A percentile compares a stretch with the other conserved stretches of the same genome.
These are phyloP conservation scores for Sebastes itinus DNA, from an alignment of 2,797 vertebrate genomes.

Conservation along the genomic window DNA sequence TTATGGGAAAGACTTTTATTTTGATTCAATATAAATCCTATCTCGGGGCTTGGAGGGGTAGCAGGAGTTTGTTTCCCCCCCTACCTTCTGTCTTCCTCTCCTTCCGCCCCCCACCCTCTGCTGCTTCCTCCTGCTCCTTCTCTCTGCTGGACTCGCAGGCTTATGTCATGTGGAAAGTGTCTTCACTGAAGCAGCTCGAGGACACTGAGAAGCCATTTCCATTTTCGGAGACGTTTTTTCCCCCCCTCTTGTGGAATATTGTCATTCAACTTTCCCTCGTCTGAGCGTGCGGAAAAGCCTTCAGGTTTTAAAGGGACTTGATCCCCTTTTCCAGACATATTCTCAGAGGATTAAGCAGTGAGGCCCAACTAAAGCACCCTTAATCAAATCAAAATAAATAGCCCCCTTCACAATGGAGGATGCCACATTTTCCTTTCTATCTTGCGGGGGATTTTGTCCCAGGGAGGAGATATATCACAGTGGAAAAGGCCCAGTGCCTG, in stretches of 20 bases:
- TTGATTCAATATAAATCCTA: slow-evolving; percentile 76
- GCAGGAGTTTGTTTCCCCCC: slow-evolving; percentile 7
- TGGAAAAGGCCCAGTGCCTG: slow-evolving; percentile 52
- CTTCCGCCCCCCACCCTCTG: slow-evolving; percentile 42
- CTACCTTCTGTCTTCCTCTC: slow-evolving; percentile 30
- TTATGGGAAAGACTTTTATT: slow-evolving; percentile 76
- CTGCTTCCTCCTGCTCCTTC: slow-evolving; percentile 38
- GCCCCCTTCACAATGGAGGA: slow-evolving; percentile 74
- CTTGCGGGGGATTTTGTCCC: slow-evolving; percentile 78
- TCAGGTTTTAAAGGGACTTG: slow-evolving; percentile 82
- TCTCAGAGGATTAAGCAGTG: slow-evolving; percentile 82
- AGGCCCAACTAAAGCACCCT: slow-evolving; percentile 80
- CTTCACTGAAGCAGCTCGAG: slow-evolving; percentile 74
- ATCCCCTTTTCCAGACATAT: slow-evolving; percentile 86
- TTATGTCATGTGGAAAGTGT: slow-evolving; percentile 77
- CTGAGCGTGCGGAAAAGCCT: slow-evolving; percentile 75
- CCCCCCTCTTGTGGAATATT: slow-evolving; percentile 60
- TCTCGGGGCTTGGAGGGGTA: slow-evolving; percentile 49
- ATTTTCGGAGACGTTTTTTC: slow-evolving; percentile 62
- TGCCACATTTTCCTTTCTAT: slow-evolving; percentile 75
- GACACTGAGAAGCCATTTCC: slow-evolving; percentile 79
- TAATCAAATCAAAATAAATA: slow-evolving; percentile 88
- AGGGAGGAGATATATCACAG: slow-evolving; percentile 50
- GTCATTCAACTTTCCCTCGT: slow-evolving; percentile 74
- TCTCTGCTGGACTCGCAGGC: slow-evolving; percentile 56